Percentiles rank a stretch among this genome's conserved stretches.
Conservation (phyloP, 2,888 invertebrate species). For the Drosophila vallismaia region DNA sequence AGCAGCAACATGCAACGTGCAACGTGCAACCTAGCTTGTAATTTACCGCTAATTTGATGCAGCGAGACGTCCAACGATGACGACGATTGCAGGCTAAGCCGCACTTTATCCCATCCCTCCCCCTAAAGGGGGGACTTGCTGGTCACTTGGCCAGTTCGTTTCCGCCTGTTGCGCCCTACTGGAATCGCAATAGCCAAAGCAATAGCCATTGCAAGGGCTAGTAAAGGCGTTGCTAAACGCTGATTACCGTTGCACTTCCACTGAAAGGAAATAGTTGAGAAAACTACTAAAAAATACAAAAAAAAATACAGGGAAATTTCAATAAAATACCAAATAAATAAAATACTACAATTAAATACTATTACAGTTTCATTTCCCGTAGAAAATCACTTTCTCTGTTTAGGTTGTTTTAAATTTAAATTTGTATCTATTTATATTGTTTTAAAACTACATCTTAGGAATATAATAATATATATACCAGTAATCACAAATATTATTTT, state of each 20-base stretch:
- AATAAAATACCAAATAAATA: neutral
- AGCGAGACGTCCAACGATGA: constrained; percentile 48
- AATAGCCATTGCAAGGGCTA: constrained; percentile 16
- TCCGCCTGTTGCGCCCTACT: constrained; percentile 70
- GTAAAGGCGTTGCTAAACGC: constrained; percentile 34
- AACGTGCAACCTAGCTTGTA: constrained; percentile 53
- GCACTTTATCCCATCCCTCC: neutral
- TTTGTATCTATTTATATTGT: no score
- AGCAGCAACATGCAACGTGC: constrained; percentile 14
- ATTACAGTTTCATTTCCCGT: no score
- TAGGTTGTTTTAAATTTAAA: no score
- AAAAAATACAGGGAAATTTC: neutral
- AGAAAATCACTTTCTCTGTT: no score
- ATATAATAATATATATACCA: no score
- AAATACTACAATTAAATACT: no score
- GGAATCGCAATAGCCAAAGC: constrained; percentile 26
- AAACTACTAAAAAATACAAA: neutral
- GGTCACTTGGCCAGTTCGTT: constrained; percentile 48
- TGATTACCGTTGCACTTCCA: constrained; percentile 42
- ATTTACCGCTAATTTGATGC: constrained; percentile 76
- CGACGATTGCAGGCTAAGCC: constrained; percentile 10
- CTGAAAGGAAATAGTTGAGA: neutral
- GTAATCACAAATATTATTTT: neutral
- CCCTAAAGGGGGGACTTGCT: constrained; percentile 4
- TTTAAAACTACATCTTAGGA: no score